Evolutionary conservation across 2,888 invertebrate genomes (phyloP).

Genomic region (Macaria notata): DNA sequence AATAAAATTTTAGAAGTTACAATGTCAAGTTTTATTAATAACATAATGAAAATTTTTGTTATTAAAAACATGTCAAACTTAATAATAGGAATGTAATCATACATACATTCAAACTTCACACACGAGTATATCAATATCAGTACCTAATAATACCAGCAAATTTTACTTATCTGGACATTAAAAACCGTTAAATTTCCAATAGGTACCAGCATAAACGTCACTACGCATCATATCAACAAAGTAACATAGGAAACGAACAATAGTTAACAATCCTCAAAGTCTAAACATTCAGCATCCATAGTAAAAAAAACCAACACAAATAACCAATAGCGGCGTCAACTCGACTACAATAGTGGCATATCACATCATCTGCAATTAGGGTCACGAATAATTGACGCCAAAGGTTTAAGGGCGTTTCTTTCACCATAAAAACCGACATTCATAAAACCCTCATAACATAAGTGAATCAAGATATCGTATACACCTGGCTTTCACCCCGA

Average conservation of each 20-base stretch:
- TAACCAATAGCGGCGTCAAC: conserved; percentile 72
- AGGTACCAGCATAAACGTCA: conserved; percentile 23
- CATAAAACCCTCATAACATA: conserved; percentile 74
- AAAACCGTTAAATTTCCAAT: too few species aligned
- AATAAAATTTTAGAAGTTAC: too few species aligned
- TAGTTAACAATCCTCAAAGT: conserved; percentile 52
- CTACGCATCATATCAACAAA: conserved; percentile 45
- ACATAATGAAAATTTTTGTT: too few species aligned
- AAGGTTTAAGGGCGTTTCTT: conserved; percentile 72
- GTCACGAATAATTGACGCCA: conserved; percentile 78
- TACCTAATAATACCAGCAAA: too few species aligned
- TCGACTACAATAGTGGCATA: conserved; percentile 64
- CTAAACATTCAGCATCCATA: conserved; percentile 52
- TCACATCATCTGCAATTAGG: conserved; percentile 81
- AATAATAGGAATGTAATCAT: too few species aligned
- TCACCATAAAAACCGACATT: conserved; percentile 63
- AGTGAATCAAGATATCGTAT: conserved; percentile 79
- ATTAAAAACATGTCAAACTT: too few species aligned
- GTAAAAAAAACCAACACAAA: conserved; percentile 56
- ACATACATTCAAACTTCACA: too few species aligned
- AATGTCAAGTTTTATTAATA: too few species aligned
- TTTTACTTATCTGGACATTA: too few species aligned
- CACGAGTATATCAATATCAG: too few species aligned
- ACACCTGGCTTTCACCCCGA: conserved; percentile 76
- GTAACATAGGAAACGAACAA: conserved; percentile 54